Percentiles rank a stretch among this genome's conserved stretches.
These are phyloP conservation scores for Odontomyia ornata DNA, from an alignment of 2,888 invertebrate genomes.

Conservation along the genomic window DNA sequence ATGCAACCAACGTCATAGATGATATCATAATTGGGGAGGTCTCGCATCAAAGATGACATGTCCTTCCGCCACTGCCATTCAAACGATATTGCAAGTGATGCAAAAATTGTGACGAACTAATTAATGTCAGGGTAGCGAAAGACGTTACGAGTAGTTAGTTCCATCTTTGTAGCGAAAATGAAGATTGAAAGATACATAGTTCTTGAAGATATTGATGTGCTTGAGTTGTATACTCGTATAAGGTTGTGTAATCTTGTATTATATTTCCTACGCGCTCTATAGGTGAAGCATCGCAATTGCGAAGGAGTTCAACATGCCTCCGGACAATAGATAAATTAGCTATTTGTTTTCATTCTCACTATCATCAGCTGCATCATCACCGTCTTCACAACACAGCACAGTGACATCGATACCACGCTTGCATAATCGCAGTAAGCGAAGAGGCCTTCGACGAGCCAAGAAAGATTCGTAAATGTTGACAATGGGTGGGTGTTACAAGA, in stretches of 20 bases:
- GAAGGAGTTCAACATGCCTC: neutral
- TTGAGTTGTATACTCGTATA: neutral
- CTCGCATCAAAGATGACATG: neutral
- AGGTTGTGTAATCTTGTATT: neutral
- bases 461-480: neutral
- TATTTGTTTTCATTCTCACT: neutral
- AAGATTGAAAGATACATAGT: no score
- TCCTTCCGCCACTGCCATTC: neutral
- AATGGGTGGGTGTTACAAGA: neutral
- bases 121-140: neutral
- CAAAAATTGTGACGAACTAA: neutral
- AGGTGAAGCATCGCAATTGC: neutral
- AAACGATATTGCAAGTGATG: neutral
- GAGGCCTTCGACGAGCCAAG: neutral
- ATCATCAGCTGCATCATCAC: neutral
- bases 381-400: neutral
- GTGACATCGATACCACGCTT: neutral
- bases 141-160: neutral
- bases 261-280: neutral
- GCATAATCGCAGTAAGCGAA: neutral
- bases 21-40: neutral
- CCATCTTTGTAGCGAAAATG: no score
- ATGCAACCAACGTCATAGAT: no score
- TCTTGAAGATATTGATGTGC: neutral
- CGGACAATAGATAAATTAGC: neutral